Conservation (phyloP, 92 coral and sea anemone species). For the Epizoanthus illoricatus region DNA sequence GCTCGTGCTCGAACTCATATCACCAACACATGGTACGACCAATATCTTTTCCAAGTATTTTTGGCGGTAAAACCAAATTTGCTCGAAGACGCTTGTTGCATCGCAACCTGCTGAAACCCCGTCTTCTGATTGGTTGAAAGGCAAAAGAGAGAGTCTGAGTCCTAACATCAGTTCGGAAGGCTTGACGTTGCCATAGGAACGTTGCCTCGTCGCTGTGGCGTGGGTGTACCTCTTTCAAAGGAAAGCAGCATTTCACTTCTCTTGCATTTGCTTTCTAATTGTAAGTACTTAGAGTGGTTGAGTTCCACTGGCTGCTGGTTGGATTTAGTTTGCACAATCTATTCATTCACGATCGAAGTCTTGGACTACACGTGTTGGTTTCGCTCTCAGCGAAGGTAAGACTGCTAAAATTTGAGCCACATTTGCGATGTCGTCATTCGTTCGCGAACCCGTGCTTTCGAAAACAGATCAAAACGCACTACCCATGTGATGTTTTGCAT, state of each 20-base stretch:
- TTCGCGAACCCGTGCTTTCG: constrained; percentile 46
- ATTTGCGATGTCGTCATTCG: constrained; percentile 38
- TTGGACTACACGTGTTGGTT: constrained; percentile 1
- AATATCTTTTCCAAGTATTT: constrained; percentile 23
- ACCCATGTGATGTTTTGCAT: constrained; percentile 46
- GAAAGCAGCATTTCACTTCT: constrained; percentile 35
- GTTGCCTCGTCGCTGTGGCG: constrained; percentile 51
- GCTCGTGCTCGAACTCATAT: constrained; percentile 29
- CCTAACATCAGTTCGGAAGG: constrained; percentile 31
- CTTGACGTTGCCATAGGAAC: constrained; percentile 45
- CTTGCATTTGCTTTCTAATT: constrained; percentile 45
- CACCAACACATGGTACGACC: constrained; percentile 15
- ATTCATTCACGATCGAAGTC: constrained; percentile 17
- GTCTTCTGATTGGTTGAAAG: constrained; percentile 32
- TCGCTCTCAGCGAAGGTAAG: constrained; percentile 16
- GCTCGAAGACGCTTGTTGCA: constrained; percentile 47
- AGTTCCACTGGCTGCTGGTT: constrained; percentile 28
- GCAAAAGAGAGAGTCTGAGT: constrained; percentile 34
- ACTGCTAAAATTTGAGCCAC: constrained; percentile 18
- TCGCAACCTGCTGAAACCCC: constrained; percentile 41
- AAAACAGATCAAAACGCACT: constrained; percentile 28
- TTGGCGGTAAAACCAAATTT: constrained; percentile 46
- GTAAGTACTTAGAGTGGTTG: constrained; percentile 28
- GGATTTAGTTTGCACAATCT: background rate
- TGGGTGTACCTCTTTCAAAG: constrained; percentile 50